Conservation (phyloP, 2,113 vertebrate genomes). For the Nymphicus hollandicus region DNA sequence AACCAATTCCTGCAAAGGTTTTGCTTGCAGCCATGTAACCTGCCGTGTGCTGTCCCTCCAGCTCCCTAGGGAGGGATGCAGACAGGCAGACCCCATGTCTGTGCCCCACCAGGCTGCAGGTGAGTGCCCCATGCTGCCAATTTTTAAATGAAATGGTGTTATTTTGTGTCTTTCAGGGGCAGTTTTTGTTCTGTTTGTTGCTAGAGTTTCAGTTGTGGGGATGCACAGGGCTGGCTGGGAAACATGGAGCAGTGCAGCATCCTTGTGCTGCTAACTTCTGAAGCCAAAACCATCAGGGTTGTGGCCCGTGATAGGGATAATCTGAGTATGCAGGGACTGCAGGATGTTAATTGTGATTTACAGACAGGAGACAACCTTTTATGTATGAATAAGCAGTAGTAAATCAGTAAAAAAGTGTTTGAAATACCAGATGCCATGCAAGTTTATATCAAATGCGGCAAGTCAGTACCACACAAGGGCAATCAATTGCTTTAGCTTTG, state of each 20-base stretch:
- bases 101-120: neutral
- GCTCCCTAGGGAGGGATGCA: neutral
- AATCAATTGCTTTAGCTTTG: neutral
- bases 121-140: fast-evolving
- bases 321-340: neutral
- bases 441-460: fast-evolving
- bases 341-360: neutral
- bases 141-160: fast-evolving
- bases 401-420: neutral
- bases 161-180: fast-evolving
- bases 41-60: neutral
- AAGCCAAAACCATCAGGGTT: neutral
- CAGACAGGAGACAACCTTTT: neutral
- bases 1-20: neutral
- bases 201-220: neutral
- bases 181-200: neutral
- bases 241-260: fast-evolving
- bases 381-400: neutral
- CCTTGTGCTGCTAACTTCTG: neutral
- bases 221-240: neutral
- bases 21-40: neutral
- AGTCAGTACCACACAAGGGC: neutral
- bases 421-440: neutral
- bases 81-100: fast-evolving
- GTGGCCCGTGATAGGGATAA: neutral